Evolutionary conservation across 2,888 invertebrate genomes (phyloP).

Genomic region (Hypselothyrea guttata): DNA sequence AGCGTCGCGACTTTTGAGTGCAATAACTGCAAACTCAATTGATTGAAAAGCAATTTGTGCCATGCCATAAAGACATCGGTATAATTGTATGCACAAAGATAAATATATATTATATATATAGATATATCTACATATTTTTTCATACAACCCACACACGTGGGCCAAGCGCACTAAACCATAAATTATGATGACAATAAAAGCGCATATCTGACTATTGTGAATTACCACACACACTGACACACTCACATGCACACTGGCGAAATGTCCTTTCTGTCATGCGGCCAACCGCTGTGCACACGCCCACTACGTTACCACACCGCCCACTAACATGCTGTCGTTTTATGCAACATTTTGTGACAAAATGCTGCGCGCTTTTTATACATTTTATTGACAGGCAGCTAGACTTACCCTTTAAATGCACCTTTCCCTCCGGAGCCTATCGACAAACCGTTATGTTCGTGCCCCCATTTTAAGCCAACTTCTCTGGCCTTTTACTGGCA

Average conservation of each 20-base stretch:
- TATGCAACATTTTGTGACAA: slow-evolving; percentile 58
- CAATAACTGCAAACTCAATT: slow-evolving; percentile 74
- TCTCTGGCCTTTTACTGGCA: slow-evolving; percentile 16
- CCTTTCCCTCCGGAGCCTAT: too few relatives aligned
- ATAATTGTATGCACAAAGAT: too few relatives aligned
- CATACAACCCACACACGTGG: slow-evolving; percentile 29
- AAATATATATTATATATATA: too few relatives aligned
- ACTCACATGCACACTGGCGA: slow-evolving; percentile 16
- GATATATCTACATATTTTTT: slow-evolving; percentile 5
- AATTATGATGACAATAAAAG: slow-evolving; percentile 66
- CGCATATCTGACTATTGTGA: slow-evolving; percentile 59
- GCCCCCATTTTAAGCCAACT: background rate
- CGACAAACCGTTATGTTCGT: background rate
- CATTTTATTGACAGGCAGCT: slow-evolving; percentile 44
- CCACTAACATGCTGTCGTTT: slow-evolving; percentile 45
- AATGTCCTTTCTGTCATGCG: slow-evolving; percentile 43
- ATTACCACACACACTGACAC: slow-evolving; percentile 31
- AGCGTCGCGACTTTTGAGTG: slow-evolving; percentile 60
- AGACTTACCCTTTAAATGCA: background rate
- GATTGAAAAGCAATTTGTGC: slow-evolving; percentile 74
- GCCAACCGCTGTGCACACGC: slow-evolving; percentile 44
- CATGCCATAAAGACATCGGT: slow-evolving; percentile 36
- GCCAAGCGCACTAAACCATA: slow-evolving; percentile 58
- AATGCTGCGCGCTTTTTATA: slow-evolving; percentile 41
- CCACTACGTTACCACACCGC: slow-evolving; percentile 33